Conservation (phyloP, 2,113 vertebrate species). For the Climacteris rufus region DNA sequence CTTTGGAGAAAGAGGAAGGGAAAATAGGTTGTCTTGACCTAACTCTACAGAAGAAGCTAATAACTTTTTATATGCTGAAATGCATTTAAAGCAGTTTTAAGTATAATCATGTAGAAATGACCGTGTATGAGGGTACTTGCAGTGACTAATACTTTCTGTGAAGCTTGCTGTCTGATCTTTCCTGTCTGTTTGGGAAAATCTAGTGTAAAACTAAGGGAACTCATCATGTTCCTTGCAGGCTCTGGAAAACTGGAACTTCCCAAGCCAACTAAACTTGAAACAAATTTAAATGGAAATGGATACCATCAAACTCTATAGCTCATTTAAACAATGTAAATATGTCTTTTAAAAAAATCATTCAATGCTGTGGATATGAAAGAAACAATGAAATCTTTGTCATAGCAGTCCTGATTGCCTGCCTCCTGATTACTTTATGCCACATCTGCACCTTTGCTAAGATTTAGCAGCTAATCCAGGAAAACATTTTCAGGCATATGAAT, state of each 20-base stretch:
- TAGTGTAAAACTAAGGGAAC: neutral
- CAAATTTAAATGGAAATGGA: neutral
- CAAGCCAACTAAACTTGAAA: neutral
- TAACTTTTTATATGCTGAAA: neutral
- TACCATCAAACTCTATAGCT: neutral
- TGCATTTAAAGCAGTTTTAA: neutral
- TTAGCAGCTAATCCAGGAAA: neutral
- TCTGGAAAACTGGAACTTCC: neutral
- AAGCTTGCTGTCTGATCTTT: neutral
- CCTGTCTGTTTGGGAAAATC: neutral
- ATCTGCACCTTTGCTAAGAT: neutral
- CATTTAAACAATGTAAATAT: neutral
- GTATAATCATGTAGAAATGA: neutral
- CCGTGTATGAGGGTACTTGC: neutral
- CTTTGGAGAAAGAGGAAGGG: neutral
- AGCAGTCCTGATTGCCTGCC: neutral
- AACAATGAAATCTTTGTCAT: neutral
- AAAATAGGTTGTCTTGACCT: constrained; percentile 30
- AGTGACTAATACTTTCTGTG: neutral
- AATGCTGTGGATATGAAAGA: neutral
- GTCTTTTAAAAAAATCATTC: neutral
- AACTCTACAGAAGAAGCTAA: neutral
- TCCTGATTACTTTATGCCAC: neutral
- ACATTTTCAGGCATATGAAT: neutral
- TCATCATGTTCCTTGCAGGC: neutral